Percentiles rank a stretch among this genome's conserved stretches.
Evolutionary conservation across 2,888 invertebrate species (phyloP).

Genomic region (Steromphala cineraria): DNA sequence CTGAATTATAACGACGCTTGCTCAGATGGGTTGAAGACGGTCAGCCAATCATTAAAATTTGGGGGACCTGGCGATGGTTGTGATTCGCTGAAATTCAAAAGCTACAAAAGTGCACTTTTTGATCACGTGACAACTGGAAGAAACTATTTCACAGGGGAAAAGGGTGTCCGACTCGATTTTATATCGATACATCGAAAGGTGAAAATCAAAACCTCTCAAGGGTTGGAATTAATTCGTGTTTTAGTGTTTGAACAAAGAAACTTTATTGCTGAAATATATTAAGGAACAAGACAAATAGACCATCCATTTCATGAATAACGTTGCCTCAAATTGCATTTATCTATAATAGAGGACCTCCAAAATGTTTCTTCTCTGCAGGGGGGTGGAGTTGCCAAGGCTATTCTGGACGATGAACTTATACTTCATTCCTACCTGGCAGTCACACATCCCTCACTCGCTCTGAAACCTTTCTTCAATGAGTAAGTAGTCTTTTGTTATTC

Average conservation of each 20-base stretch:
- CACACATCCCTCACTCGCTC: conserved; percentile 76
- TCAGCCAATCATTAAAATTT: conserved; percentile 73
- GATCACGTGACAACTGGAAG: conserved; percentile 76
- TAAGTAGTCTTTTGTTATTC: conserved; percentile 67
- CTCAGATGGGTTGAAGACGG: conserved; percentile 69
- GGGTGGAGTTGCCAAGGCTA: conserved; percentile 46
- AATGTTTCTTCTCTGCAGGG: conserved; percentile 45
- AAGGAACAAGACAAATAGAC: too few relatives aligned
- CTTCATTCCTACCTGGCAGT: conserved; percentile 75
- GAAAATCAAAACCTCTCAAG: too few relatives aligned
- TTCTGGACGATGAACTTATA: conserved; percentile 75
- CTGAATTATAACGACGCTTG: conserved; percentile 78
- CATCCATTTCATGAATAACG: too few relatives aligned
- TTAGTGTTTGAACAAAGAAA: too few relatives aligned
- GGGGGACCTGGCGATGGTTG: conserved; percentile 82
- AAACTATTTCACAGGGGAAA: conserved; percentile 76
- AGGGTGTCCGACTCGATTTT: conserved; percentile 76
- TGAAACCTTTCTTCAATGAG: conserved; percentile 79
- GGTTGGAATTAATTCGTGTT: too few relatives aligned
- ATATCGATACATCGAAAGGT: conserved; percentile 81
- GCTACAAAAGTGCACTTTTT: conserved; percentile 73
- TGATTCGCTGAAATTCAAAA: conserved; percentile 26
- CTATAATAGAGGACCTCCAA: too few relatives aligned
- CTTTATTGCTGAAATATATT: too few relatives aligned
- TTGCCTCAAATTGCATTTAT: too few relatives aligned